Percentiles rank a stretch among this genome's conserved stretches.
These are phyloP conservation scores for Orthosia cruda DNA, from an alignment of 2,888 invertebrate species.

Conservation along the genomic window DNA sequence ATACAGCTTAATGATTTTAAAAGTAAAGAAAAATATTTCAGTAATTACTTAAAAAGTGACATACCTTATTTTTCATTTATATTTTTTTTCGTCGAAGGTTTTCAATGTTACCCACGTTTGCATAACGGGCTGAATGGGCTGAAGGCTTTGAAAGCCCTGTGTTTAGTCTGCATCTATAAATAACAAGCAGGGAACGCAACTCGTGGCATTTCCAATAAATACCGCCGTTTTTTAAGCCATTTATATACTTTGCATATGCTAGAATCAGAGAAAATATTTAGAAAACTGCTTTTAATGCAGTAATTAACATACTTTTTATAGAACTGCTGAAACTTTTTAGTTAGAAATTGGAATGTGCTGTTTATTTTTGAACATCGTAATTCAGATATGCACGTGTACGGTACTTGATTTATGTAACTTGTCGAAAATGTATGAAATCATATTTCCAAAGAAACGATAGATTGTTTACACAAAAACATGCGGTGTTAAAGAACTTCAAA, in stretches of 20 bases:
- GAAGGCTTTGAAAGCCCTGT: conserved; percentile 49
- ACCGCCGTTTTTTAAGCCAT: conserved; percentile 21
- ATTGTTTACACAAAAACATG: conserved; percentile 30
- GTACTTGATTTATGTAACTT: conserved; percentile 37
- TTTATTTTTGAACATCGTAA: conserved; percentile 33
- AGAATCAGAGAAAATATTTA: conserved; percentile 46
- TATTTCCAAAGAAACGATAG: conserved; percentile 22
- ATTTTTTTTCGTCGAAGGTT: too few relatives aligned
- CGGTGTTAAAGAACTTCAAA: conserved; percentile 31
- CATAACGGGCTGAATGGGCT: too few relatives aligned
- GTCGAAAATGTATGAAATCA: conserved; percentile 37
- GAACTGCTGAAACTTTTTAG: conserved; percentile 15
- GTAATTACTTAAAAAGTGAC: too few relatives aligned
- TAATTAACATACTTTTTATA: conserved; percentile 42
- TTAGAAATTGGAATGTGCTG: conserved; percentile 24
- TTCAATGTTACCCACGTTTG: too few relatives aligned
- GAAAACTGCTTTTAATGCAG: conserved; percentile 19
- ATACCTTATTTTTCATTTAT: too few relatives aligned
- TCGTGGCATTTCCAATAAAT: background rate
- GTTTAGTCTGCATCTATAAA: conserved; percentile 63
- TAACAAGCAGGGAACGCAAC: conserved; percentile 33
- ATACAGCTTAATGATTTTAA: too few relatives aligned
- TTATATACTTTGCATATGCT: conserved; percentile 49
- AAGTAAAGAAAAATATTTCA: too few relatives aligned
- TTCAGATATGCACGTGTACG: conserved; percentile 19